phyloP scores from a whole-genome alignment of 92 coral and sea anemone genomes.

The Porites rus region DNA sequence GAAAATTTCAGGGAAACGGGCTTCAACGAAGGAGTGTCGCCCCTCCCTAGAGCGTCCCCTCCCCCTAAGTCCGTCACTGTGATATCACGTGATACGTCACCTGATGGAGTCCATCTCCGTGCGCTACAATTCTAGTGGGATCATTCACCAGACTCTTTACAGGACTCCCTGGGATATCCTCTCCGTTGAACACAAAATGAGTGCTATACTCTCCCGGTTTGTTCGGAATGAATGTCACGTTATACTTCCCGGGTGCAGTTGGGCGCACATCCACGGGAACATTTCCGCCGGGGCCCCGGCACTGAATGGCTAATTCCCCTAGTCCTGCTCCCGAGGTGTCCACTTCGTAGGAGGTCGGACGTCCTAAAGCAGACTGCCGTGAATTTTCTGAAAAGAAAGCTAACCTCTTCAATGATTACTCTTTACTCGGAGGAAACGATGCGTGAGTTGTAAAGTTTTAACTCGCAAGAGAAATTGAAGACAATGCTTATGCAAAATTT shows the following conservation, averaged over 20 bases:
- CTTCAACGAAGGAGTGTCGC: too few species aligned
- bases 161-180: conserved; percentile 92
- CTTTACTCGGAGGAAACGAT: too few species aligned
- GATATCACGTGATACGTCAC: not conserved
- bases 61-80: not conserved
- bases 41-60: too few species aligned
- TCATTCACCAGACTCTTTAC: conserved; percentile 76
- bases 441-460: not conserved
- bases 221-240: conserved; percentile 85
- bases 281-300: conserved; percentile 86
- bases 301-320: conserved; percentile 88
- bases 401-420: not conserved
- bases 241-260: conserved; percentile 68
- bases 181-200: conserved; percentile 88
- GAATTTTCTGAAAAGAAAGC: conserved; percentile 63
- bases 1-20: too few species aligned
- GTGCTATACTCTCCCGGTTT: conserved; percentile 85
- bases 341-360: conserved; percentile 85
- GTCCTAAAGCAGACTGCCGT: conserved; percentile 75
- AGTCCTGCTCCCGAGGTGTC: conserved; percentile 97
- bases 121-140: conserved; percentile 83
- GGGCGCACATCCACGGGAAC: conserved; percentile 90
- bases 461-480: not conserved
- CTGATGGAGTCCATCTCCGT: conserved; percentile 88
- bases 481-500: too few species aligned